Evolutionary conservation across 2,113 vertebrate genomes (phyloP).

Genomic region (Daboia siamensis): DNA sequence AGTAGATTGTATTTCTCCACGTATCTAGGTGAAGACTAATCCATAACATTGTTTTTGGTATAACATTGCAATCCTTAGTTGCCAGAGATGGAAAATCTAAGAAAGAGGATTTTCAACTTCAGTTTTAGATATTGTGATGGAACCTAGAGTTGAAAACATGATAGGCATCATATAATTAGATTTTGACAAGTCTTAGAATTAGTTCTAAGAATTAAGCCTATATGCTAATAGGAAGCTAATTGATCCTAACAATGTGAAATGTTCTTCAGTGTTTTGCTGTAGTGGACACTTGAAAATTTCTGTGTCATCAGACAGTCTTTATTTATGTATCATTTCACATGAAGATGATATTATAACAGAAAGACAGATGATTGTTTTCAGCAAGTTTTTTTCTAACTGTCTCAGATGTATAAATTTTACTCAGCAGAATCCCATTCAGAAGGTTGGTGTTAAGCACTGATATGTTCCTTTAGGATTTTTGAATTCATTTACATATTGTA

Average conservation of each 20-base stretch:
- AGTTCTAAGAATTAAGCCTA: neutral
- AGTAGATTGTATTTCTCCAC: neutral
- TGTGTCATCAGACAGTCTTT: neutral
- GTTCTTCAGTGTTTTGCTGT: neutral
- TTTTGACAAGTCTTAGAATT: neutral
- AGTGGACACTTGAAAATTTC: neutral
- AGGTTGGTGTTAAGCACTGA: neutral
- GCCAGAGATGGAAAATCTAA: neutral
- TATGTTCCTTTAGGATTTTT: neutral
- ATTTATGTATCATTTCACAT: neutral
- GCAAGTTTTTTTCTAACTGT: neutral
- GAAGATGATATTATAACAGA: neutral
- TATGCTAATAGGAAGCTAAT: neutral
- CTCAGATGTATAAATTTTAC: neutral
- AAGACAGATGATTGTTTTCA: neutral
- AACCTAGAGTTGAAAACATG: neutral
- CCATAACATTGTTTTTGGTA: neutral
- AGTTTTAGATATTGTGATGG: neutral
- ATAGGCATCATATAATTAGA: neutral
- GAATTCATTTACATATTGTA: neutral
- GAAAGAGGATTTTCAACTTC: neutral
- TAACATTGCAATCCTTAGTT: neutral
- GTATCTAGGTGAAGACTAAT: neutral
- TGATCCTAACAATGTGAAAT: neutral
- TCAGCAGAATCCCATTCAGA: neutral